A percentile compares a stretch with the other conserved stretches of the same genome.
Conservation (phyloP, 2,797 vertebrate genomes). For the Epinephelus awoara region DNA sequence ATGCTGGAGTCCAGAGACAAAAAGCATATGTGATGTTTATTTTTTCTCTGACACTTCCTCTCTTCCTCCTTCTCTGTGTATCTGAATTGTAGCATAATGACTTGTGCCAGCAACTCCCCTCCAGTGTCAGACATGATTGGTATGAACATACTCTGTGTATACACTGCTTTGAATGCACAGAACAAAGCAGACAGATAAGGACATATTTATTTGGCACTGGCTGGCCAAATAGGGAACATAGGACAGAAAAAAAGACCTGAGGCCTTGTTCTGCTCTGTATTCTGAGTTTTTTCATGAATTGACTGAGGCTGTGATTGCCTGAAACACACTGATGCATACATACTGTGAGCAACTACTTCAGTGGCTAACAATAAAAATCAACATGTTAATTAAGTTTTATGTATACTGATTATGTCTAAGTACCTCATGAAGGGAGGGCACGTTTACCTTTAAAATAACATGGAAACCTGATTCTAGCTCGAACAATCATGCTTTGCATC, state of each 20-base stretch:
- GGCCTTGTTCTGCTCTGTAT: constrained; percentile 30
- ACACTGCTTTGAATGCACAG: constrained; percentile 25
- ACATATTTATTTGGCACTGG: constrained; percentile 30
- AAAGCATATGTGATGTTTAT: constrained; percentile 58
- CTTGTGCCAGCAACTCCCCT: constrained; percentile 49
- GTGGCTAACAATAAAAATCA: constrained; percentile 14
- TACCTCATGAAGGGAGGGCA: too few species aligned
- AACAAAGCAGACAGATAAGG: constrained; percentile 44
- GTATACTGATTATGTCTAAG: background rate
- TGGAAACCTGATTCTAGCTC: too few species aligned
- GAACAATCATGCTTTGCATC: background rate
- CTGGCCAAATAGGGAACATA: constrained; percentile 29
- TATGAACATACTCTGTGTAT: constrained; percentile 36
- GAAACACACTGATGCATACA: constrained; percentile 20
- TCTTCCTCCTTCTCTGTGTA: constrained; percentile 18
- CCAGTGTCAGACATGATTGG: constrained; percentile 43
- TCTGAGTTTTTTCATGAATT: constrained; percentile 41
- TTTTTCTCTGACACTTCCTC: constrained; percentile 50
- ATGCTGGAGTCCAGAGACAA: constrained; percentile 44
- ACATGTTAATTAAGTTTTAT: constrained; percentile 17
- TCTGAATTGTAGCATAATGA: constrained; percentile 47
- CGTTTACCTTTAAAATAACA: too few species aligned
- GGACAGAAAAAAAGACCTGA: constrained; percentile 14
- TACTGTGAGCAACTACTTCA: background rate
- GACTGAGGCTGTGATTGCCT: constrained; percentile 36